Evolutionary conservation across 1,140 invertebrate species (phyloP), one percentile per base, ranked within the genome.

Genomic region (Bombus difficillimus): DNA sequence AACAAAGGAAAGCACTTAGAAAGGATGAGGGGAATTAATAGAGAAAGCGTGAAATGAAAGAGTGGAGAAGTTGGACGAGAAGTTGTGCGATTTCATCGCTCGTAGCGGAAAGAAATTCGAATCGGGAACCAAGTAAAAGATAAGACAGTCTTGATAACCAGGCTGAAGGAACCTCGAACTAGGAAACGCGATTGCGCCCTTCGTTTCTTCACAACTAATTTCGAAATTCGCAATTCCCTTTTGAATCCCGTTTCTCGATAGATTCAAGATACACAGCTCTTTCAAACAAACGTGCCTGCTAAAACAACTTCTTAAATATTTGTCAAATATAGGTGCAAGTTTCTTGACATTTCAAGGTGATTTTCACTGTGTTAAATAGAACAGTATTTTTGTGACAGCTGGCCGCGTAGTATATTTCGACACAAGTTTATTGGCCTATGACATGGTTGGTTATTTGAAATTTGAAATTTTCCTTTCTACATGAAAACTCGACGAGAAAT

Each of bases 1-100:
- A 62, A 64, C 64, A 66, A 53, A 79, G 62, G 53, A 75, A 81
- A 79, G 74, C 73, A 77, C 73, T 83, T 75, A 66, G 81, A 74
- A 41, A 41, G 39, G 59, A 64, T n/a, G 78, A 71, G 18, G 53
- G 34, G 69, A 75, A 80, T 78, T 83, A 83, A 83, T 78, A 78
- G 64, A 69, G 62, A 77, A 57, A 76, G 62, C 34, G 73, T 41
- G 64, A 78, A 78, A 83, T 32, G 82, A 78, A 83, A 83, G 82
- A 71, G 62, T 25, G 18, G 73, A 25, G 10, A 59, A 43, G 34
- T 83, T 75, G 39, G n/a, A 28, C 47, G 66, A 6, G 34, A 37
- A 81, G 71, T 75, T 75, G 2, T 39, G 64, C 75, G 82, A 83
- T 83, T 83, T 78, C 66, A 78, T 71, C 18, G 73, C 41, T 12